phyloP scores from a whole-genome alignment of 2,888 invertebrate genomes.

The Macropis europaea region DNA sequence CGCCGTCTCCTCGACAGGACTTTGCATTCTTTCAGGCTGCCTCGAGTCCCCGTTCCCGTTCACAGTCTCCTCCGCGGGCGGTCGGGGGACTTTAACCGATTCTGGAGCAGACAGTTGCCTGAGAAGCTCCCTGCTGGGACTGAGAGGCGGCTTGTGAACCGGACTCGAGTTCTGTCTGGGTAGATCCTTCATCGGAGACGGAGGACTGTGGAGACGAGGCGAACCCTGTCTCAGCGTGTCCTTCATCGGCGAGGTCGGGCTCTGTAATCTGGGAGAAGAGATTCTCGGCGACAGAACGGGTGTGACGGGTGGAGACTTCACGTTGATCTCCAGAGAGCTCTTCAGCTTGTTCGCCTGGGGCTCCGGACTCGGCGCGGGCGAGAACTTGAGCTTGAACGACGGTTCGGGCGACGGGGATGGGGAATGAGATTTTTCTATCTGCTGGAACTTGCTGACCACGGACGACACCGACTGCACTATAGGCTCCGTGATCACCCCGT shows the following conservation, averaged over 20 bases:
- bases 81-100: conserved; percentile 34
- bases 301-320: conserved; percentile 72
- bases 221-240: conserved; percentile 39
- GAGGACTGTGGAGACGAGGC: conserved; percentile 40
- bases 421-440: conserved; percentile 74
- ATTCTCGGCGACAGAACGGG: conserved; percentile 71
- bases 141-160: conserved; percentile 54
- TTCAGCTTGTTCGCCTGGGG: conserved; percentile 63
- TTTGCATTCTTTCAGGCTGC: conserved; percentile 47
- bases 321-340: conserved; percentile 63
- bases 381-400: conserved; percentile 71
- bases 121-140: conserved; percentile 56
- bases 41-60: conserved; percentile 44
- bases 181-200: conserved; percentile 60
- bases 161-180: conserved; percentile 61
- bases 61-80: conserved; percentile 42
- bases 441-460: conserved; percentile 78
- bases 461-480: conserved; percentile 76
- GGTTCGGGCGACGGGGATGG: conserved; percentile 75
- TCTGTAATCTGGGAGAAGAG: conserved; percentile 63
- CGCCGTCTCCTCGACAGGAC: conserved; percentile 16
- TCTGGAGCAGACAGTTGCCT: conserved; percentile 62
- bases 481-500: conserved; percentile 73
- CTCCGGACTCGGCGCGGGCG: conserved; percentile 75
- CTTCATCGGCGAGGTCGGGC: conserved; percentile 68